Percentiles rank a stretch among this genome's conserved stretches.
Conservation (phyloP, 1,140 invertebrate species). For the Drusus annulatus region DNA sequence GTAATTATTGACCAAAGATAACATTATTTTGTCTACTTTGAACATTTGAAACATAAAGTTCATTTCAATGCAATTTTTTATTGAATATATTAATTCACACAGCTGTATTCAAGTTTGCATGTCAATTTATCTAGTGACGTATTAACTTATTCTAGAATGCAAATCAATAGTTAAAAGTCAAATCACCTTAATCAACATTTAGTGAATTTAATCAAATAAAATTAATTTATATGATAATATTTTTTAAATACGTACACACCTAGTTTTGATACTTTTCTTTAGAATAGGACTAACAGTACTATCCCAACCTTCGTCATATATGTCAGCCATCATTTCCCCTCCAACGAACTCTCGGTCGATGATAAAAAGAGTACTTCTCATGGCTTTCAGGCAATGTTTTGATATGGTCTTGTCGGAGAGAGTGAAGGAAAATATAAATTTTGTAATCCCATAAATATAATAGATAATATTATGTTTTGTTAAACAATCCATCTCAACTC, state of each 20-base stretch:
- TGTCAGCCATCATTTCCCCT: conserved; percentile 69
- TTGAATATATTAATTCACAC: too few species aligned
- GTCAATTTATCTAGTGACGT: not conserved
- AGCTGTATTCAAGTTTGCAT: not conserved
- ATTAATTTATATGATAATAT: too few species aligned
- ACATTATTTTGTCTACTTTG: not conserved
- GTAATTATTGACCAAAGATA: not conserved
- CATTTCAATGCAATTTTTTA: too few species aligned
- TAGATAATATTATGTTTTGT: too few species aligned
- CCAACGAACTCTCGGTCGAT: conserved; percentile 65
- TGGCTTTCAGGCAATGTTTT: conserved; percentile 70
- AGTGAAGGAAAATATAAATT: too few species aligned
- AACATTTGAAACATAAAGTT: too few species aligned
- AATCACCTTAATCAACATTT: too few species aligned
- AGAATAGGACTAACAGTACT: conserved; percentile 63
- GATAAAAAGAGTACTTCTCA: conserved; percentile 71
- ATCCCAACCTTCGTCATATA: conserved; percentile 72
- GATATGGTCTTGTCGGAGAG: conserved; percentile 70
- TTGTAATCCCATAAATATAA: too few species aligned
- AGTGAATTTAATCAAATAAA: too few species aligned
- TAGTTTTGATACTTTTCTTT: conserved; percentile 69
- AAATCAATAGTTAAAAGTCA: too few species aligned
- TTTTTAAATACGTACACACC: conserved; percentile 59
- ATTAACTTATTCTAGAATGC: not conserved
- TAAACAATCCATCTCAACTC: too few species aligned